These are phyloP conservation scores for Erpetoichthys calabaricus DNA, from an alignment of 2,797 vertebrate genomes.

Conservation along the genomic window DNA sequence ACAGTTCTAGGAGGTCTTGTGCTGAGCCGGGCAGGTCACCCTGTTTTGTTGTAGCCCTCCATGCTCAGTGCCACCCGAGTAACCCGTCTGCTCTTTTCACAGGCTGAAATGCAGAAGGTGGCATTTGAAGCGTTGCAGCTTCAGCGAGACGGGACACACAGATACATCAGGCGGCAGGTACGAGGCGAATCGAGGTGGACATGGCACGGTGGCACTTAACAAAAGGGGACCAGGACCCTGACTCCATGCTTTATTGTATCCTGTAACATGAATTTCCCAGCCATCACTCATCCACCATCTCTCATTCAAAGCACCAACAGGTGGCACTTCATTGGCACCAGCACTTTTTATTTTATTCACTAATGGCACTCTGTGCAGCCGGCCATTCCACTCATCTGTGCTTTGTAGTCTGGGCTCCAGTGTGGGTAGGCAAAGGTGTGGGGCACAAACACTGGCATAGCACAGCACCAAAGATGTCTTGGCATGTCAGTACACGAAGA, in stretches of 20 bases:
- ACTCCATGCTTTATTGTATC: too few relatives aligned
- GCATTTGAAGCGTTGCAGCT: slow-evolving; percentile 87
- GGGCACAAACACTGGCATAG: too few relatives aligned
- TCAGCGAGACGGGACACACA: slow-evolving; percentile 77
- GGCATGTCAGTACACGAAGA: too few relatives aligned
- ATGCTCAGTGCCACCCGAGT: not conserved
- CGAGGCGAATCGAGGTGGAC: slow-evolving; percentile 13
- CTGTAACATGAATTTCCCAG: not conserved
- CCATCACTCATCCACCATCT: not conserved
- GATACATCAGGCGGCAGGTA: slow-evolving; percentile 83
- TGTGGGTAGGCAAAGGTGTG: too few relatives aligned
- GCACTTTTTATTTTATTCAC: too few relatives aligned
- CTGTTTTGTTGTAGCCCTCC: not conserved
- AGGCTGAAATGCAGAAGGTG: slow-evolving; percentile 88
- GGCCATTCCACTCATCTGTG: too few relatives aligned
- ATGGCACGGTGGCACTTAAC: not conserved
- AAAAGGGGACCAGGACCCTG: not conserved
- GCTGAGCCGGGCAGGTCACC: not conserved
- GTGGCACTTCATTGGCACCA: too few relatives aligned
- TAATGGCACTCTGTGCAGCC: too few relatives aligned
- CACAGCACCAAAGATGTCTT: too few relatives aligned
- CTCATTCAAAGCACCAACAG: too few relatives aligned
- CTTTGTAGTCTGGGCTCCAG: too few relatives aligned
- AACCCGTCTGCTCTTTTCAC: slow-evolving; percentile 7
- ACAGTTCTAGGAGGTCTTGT: too few relatives aligned